Conservation (phyloP, 2,888 invertebrate genomes). For the Microchrysa polita region DNA sequence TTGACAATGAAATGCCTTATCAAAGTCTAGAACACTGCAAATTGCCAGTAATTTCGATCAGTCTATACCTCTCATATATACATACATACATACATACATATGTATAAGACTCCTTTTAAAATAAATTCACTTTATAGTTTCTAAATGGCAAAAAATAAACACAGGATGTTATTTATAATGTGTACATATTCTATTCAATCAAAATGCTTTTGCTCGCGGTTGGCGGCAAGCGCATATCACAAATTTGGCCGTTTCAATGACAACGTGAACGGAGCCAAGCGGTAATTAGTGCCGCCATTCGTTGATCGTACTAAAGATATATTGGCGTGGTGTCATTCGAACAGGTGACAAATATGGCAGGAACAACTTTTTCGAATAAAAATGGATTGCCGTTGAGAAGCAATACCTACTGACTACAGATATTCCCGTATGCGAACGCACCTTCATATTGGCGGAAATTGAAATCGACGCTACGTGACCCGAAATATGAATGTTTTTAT, state of each 20-base stretch:
- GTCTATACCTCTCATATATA: no score
- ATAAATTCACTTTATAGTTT: no score
- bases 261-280: neutral
- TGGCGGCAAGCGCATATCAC: neutral
- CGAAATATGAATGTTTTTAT: constrained; percentile 42
- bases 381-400: no score
- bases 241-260: constrained; percentile 17
- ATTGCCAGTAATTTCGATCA: no score
- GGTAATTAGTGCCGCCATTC: constrained; percentile 28
- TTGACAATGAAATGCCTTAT: no score
- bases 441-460: constrained; percentile 40
- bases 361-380: constrained; percentile 15
- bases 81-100: no score
- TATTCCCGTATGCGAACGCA: constrained; percentile 32
- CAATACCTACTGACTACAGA: neutral
- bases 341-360: constrained; percentile 37
- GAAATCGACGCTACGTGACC: constrained; percentile 33
- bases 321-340: constrained; percentile 14
- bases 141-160: neutral
- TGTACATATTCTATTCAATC: neutral
- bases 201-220: neutral
- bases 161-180: constrained; percentile 1
- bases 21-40: no score
- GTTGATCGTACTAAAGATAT: constrained; percentile 14
- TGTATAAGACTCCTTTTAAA: no score